Base-by-base conservation (phyloP, 2,113 vertebrate species). In the Cochlearius cochlearius region DNA sequence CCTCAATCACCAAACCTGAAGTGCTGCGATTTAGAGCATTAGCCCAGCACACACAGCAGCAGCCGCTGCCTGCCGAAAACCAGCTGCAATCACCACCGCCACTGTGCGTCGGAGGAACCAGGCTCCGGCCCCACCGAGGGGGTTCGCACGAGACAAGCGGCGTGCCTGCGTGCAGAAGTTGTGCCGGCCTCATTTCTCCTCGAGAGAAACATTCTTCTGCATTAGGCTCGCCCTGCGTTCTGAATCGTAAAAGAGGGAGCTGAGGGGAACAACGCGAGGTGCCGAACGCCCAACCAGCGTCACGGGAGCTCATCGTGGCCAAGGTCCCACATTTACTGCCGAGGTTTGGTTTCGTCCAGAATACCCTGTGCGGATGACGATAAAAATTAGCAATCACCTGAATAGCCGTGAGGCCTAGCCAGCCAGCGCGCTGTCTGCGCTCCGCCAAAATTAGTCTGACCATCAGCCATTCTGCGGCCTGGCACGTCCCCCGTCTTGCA, bases 331-430 rank as follows among this genome's bases (percentile, higher is more conserved):
- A 43, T 26, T 18, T 1, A 18, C 49, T 16, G 11, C 4, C 0
- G 13, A 49, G 47, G 2, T 21, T 55, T 36, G 21, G 20, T 3
- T 27, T 29, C 1, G 3, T 5, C 5, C 34, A 9, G 41, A 53
- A 25, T 0, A 6, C 29, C 2, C 5, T 1, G 2, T 0, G 7
- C 0, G 20, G 25, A 7, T 3, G 1, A 3, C 11, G 23, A 10
- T 12, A 15, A n/a, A 77, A 66, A 11, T 1, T 0, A 19, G 75
- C 0, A 50, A 17, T 12, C 2, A 20, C 2, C 45, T 7, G 47
- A 7, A 2, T 0, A 13, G 64, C 2, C 2, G 3, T 0, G 11
- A 49, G 56, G 71, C 45, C 53, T 32, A 3, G 3, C 23, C 47
- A 6, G 0, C 32, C 15, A 4, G 9, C 0, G 3, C 5, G 34